Conservation (phyloP, 2,888 invertebrate genomes). For the Calliopum simillimum region DNA sequence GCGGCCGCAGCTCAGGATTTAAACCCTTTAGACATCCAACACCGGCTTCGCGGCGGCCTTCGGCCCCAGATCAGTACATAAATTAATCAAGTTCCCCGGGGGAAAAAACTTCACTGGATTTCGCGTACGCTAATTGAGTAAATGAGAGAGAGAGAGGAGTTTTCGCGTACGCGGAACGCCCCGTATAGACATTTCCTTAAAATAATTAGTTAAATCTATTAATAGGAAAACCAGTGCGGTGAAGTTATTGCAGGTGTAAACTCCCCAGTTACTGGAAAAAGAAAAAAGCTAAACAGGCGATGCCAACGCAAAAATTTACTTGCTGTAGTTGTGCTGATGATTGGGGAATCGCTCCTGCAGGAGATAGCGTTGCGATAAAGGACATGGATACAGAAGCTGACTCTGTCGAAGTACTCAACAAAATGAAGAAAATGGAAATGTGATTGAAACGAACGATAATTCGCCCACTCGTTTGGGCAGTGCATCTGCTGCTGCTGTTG, state of each 20-base stretch:
- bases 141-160: too few relatives aligned
- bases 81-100: too few relatives aligned
- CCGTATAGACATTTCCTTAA: too few relatives aligned
- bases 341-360: slow-evolving; percentile 72
- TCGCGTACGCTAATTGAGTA: too few relatives aligned
- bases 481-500: slow-evolving; percentile 25
- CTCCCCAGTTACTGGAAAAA: slow-evolving; percentile 41
- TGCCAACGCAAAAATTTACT: slow-evolving; percentile 67
- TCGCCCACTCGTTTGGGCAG: slow-evolving; percentile 41
- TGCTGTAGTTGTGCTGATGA: slow-evolving; percentile 86
- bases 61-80: too few relatives aligned
- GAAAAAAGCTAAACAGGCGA: slow-evolving; percentile 46
- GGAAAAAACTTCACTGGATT: too few relatives aligned
- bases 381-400: slow-evolving; percentile 56
- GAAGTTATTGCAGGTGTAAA: slow-evolving; percentile 56
- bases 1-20: too few relatives aligned
- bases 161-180: too few relatives aligned
- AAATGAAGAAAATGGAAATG: slow-evolving; percentile 81
- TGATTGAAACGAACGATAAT: slow-evolving; percentile 66
- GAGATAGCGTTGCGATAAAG: slow-evolving; percentile 52
- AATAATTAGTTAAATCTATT: neutral
- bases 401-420: slow-evolving; percentile 52
- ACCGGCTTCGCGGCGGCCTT: too few relatives aligned
- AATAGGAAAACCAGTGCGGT: slow-evolving; percentile 49
- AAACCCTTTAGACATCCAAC: too few relatives aligned